Percentiles rank a stretch among this genome's conserved stretches.
phyloP scores from a whole-genome alignment of 1,140 invertebrate genomes.

The Bombus affinis region DNA sequence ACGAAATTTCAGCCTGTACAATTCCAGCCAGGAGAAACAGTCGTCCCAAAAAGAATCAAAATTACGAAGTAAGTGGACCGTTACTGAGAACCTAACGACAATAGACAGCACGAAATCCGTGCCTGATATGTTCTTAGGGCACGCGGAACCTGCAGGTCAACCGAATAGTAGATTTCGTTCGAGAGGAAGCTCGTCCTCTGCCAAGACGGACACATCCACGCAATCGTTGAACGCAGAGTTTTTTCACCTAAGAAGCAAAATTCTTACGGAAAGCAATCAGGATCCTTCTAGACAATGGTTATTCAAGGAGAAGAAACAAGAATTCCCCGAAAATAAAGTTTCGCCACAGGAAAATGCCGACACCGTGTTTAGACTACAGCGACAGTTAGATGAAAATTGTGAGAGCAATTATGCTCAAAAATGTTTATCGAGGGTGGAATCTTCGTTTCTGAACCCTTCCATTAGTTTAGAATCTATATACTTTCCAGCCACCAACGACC shows the following conservation, averaged over 20 bases:
- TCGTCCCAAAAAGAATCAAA: slow-evolving; percentile 71
- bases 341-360: slow-evolving; percentile 4
- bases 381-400: slow-evolving; percentile 26
- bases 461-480: slow-evolving; percentile 33
- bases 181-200: slow-evolving; percentile 28
- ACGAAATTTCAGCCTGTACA: slow-evolving; percentile 62
- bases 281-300: slow-evolving; percentile 23
- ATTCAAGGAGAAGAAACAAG: slow-evolving; percentile 28
- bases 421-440: slow-evolving; percentile 37
- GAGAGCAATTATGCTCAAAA: slow-evolving; percentile 44
- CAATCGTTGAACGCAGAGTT: slow-evolving; percentile 74
- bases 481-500: slow-evolving; percentile 13
- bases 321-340: background rate
- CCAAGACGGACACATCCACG: slow-evolving; percentile 45
- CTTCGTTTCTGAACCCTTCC: slow-evolving; percentile 48
- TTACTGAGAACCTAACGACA: slow-evolving; percentile 69
- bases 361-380: background rate
- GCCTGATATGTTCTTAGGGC: slow-evolving; percentile 49
- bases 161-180: slow-evolving; percentile 51
- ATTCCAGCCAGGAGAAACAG: slow-evolving; percentile 51
- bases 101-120: slow-evolving; percentile 59
- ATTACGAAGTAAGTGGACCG: slow-evolving; percentile 76
- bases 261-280: slow-evolving; percentile 55
- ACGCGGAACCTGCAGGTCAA: slow-evolving; percentile 24
- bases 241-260: slow-evolving; percentile 69